Conservation (phyloP, 2,888 invertebrate genomes). For the Creontiades dilutus region DNA sequence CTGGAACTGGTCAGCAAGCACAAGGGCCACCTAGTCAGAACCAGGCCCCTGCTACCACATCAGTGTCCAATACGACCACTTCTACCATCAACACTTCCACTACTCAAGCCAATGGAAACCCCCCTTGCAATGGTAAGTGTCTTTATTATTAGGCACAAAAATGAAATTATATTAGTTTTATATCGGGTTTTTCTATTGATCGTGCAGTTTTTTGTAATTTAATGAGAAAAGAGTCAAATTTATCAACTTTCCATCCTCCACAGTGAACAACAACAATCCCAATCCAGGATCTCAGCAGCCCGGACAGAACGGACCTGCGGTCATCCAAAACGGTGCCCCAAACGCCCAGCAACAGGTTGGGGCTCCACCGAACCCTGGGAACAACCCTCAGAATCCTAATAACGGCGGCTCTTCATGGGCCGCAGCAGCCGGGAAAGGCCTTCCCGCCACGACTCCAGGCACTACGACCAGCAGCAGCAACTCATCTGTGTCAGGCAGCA, state of each 20-base stretch:
- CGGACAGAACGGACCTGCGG: constrained; percentile 53
- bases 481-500: constrained; percentile 63
- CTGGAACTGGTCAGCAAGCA: constrained; percentile 72
- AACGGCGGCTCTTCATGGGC: constrained; percentile 65
- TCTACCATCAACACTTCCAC: constrained; percentile 57
- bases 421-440: constrained; percentile 65
- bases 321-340: constrained; percentile 34
- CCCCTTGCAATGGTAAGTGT: constrained; percentile 17
- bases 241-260: neutral
- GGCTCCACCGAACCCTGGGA: constrained; percentile 37
- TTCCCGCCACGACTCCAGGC: constrained; percentile 30
- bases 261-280: constrained; percentile 49
- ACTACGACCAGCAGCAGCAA: constrained; percentile 78
- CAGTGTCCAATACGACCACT: constrained; percentile 68
- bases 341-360: constrained; percentile 46
- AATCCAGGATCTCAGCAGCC: constrained; percentile 47
- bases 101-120: constrained; percentile 57
- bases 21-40: constrained; percentile 75
- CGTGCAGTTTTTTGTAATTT: neutral
- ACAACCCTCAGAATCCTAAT: constrained; percentile 25
- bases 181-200: too few species aligned
- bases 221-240: too few species aligned
- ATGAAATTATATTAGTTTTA: too few species aligned
- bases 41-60: constrained; percentile 73
- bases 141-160: too few species aligned